A percentile compares a stretch with the other conserved stretches of the same genome.
Evolutionary conservation across 2,888 invertebrate genomes (phyloP).

Genomic region (Zhengitettix transpicula): DNA sequence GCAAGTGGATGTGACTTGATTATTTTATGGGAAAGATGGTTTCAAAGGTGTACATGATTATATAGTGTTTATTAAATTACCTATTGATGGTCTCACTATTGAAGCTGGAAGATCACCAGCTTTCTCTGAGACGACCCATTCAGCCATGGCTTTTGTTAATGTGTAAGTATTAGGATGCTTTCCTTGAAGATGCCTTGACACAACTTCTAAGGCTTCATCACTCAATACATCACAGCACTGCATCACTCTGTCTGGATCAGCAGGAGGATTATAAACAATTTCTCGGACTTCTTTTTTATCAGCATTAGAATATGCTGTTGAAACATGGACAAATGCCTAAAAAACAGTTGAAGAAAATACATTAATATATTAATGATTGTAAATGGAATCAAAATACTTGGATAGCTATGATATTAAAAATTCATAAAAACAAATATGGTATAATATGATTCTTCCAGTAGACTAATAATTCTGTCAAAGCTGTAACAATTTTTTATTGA

Average conservation of each 20-base stretch:
- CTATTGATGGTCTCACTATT: slow-evolving; percentile 52
- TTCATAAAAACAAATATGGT: not conserved
- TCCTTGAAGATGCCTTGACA: slow-evolving; percentile 23
- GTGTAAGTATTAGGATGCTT: slow-evolving; percentile 55
- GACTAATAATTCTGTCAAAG: no score
- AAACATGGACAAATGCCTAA: slow-evolving; percentile 60
- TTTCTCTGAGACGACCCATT: slow-evolving; percentile 40
- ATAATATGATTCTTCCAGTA: no score
- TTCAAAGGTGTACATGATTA: no score
- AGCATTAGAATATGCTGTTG: slow-evolving; percentile 65
- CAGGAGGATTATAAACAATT: slow-evolving; percentile 26
- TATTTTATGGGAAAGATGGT: no score
- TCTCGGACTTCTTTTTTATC: slow-evolving; percentile 34
- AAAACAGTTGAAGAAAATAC: slow-evolving; percentile 4
- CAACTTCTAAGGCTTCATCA: slow-evolving; percentile 27
- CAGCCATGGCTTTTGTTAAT: slow-evolving; percentile 54
- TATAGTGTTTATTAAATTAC: slow-evolving; percentile 13
- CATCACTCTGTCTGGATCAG: slow-evolving; percentile 29
- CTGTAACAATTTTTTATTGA: no score
- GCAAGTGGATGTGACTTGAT: no score
- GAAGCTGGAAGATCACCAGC: slow-evolving; percentile 41
- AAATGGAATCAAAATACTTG: no score
- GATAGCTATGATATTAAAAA: not conserved
- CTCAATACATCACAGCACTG: slow-evolving; percentile 26
- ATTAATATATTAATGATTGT: not conserved